phyloP scores from a whole-genome alignment of 2,113 vertebrate genomes.

The Machaerirhynchus nigripectus region DNA sequence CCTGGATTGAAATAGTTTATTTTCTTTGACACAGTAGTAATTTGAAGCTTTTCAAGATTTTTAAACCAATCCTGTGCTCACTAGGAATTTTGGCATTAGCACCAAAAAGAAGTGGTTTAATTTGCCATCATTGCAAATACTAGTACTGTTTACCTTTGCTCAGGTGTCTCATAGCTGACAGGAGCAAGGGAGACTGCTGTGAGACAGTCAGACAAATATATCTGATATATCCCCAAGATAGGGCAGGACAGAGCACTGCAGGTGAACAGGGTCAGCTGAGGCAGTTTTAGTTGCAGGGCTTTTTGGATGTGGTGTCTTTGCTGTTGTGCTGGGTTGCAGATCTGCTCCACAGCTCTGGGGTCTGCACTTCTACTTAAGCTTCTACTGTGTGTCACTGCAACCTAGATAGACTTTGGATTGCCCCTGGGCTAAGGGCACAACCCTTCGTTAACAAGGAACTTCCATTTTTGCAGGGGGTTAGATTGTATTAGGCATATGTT shows the following conservation, averaged over 20 bases:
- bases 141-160: background rate
- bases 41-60: background rate
- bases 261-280: background rate
- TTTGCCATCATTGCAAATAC: background rate
- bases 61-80: background rate
- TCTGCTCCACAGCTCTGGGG: background rate
- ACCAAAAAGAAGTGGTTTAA: background rate
- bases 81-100: background rate
- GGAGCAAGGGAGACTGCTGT: background rate
- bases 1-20: background rate
- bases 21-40: background rate
- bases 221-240: background rate
- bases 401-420: background rate
- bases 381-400: background rate
- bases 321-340: background rate
- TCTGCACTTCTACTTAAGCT: background rate
- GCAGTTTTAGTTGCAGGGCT: background rate
- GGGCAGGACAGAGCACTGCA: background rate
- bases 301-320: background rate
- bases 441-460: accelerated
- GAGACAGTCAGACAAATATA: background rate
- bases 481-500: background rate
- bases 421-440: background rate
- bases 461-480: background rate
- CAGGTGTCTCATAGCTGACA: background rate